These are phyloP conservation scores for Fissipunctia ypsillon DNA, from an alignment of 2,888 invertebrate genomes.

Conservation along the genomic window DNA sequence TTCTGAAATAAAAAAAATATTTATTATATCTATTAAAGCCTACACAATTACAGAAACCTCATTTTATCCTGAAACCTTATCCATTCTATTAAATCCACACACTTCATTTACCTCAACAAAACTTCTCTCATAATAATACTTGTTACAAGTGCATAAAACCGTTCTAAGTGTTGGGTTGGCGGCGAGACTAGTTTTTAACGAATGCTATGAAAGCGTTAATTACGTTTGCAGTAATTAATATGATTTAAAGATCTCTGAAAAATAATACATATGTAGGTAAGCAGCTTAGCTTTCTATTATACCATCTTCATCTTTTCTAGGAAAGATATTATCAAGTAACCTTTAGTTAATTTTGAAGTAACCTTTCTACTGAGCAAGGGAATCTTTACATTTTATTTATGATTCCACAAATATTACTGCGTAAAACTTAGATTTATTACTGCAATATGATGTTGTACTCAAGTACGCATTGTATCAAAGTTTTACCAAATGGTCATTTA, in stretches of 20 bases:
- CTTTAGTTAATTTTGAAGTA: too few relatives aligned
- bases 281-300: constrained; percentile 3
- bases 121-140: constrained; percentile 16
- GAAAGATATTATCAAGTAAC: too few relatives aligned
- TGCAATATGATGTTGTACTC: neutral
- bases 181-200: constrained; percentile 89
- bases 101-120: neutral
- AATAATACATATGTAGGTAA: constrained; percentile 57
- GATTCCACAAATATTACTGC: neutral
- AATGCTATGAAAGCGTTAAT: constrained; percentile 89
- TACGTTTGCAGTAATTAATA: constrained; percentile 90
- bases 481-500: neutral
- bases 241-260: constrained; percentile 87
- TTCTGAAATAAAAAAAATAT: too few relatives aligned
- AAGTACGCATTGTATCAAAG: neutral
- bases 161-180: constrained; percentile 76
- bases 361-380: too few relatives aligned
- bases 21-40: too few relatives aligned
- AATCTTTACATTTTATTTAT: neutral
- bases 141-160: constrained; percentile 67
- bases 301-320: neutral
- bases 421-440: neutral
- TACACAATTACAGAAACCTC: neutral
- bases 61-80: constrained; percentile 4
- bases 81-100: neutral